Evolutionary conservation across 2,888 invertebrate genomes (phyloP), one percentile per base, ranked within the genome.

Genomic region (Microplitis manilae): DNA sequence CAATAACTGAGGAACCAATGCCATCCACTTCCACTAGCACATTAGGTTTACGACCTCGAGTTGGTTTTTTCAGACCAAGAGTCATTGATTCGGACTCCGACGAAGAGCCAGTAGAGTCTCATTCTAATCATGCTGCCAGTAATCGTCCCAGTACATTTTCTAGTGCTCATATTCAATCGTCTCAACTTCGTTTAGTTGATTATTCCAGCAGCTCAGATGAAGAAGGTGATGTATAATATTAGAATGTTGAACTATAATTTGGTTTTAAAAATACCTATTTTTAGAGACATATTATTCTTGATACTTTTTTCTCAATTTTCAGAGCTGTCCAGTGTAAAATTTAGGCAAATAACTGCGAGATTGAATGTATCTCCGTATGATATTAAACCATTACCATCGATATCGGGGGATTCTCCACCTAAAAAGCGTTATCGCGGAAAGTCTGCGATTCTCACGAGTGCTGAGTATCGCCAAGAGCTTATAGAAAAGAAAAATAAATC

Each of bases 311-410:
- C 1, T 1, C 74, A 77, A 41, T 41, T 41, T 41, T 41, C 41
- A 41, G 41, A 41, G 41, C 41, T 41, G 41, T 2, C 41, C 7
- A 41, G 41, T 41, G 41, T 41, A 41, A 41, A 41, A 41, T 2
- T 41, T 41, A 41, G 41, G 41, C 41, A 1, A 41, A 8, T 1
- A 41, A 41, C 70, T 77, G 78, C 2, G 61, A 68, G 15, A 39
- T 39, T n/a, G 7, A 17, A n/a, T 17, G 17, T 64, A 1, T 8
- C 64, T 15, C 64, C 17, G 8, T 8, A 8, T 8, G 20, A 64
- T 15, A 17, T 64, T 1, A n/a, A 64, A 17, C 64, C 20, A 8
- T 64, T 64, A 17, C 64, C 64, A 64, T 20, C 15, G 20, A 64
- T 38, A 64, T 59, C 9, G n/a, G 39, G 69, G 68, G 17, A 5